Percentiles rank a stretch among this genome's conserved stretches.
phyloP scores from a whole-genome alignment of 2,888 invertebrate species.

The Celastrina argiolus region DNA sequence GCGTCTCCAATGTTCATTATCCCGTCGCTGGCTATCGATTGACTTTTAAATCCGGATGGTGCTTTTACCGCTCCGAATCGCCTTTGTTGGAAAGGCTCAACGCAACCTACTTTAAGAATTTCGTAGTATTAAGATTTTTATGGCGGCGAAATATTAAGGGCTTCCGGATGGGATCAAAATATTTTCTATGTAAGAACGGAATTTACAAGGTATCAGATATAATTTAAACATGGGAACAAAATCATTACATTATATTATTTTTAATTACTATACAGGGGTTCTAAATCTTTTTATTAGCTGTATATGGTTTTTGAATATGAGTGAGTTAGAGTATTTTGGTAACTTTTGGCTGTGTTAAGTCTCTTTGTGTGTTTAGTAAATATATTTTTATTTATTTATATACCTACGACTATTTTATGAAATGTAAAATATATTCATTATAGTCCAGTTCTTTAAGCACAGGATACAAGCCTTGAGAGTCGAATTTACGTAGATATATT shows the following conservation, averaged over 20 bases:
- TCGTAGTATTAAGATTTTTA: conserved; percentile 21
- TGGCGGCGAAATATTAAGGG: neutral
- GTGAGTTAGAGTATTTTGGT: no score
- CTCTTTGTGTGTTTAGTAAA: no score
- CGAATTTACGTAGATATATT: conserved; percentile 11
- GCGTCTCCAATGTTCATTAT: conserved; percentile 31
- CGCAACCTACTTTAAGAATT: conserved; percentile 23
- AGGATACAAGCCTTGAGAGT: neutral
- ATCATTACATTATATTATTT: no score
- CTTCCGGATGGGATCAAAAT: neutral
- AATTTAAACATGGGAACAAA: no score
- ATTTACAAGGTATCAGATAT: neutral
- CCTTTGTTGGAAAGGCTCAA: conserved; percentile 24
- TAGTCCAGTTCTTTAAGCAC: neutral
- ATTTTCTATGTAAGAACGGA: neutral
- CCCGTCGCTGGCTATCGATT: conserved; percentile 29
- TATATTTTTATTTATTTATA: no score
- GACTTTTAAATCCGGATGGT: conserved; percentile 28
- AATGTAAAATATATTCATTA: neutral
- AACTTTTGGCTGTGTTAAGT: no score
- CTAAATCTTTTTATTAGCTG: no score
- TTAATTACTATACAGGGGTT: no score
- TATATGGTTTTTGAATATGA: no score
- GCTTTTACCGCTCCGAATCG: conserved; percentile 24
- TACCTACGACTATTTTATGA: no score